phyloP scores from a whole-genome alignment of 2,797 vertebrate species.

The Cheirogaleus major region DNA sequence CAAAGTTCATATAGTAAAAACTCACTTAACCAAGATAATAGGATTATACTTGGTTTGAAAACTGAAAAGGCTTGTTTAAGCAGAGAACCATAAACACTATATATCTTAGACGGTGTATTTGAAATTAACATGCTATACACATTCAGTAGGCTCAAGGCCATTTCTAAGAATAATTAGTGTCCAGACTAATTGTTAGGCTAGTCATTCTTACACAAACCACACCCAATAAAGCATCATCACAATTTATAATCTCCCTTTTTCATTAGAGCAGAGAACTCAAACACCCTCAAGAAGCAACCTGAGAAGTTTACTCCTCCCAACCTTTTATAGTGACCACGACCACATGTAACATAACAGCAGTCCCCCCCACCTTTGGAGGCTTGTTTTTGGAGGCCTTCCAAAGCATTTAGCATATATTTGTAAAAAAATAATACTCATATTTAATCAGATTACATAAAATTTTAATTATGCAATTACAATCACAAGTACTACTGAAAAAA shows the following conservation, averaged over 20 bases:
- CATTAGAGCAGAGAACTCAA: not conserved
- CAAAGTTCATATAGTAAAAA: not conserved
- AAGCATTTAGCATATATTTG: not conserved
- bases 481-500: conserved; percentile 38
- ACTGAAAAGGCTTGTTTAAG: not conserved
- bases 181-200: not conserved
- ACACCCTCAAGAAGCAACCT: not conserved
- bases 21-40: not conserved
- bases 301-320: not conserved
- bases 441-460: conserved; percentile 14
- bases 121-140: not conserved
- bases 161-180: not conserved
- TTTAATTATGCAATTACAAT: conserved; percentile 15
- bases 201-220: not conserved
- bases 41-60: not conserved
- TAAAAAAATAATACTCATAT: not conserved
- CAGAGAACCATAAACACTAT: not conserved
- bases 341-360: not conserved
- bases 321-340: not conserved
- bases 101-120: not conserved
- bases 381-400: not conserved
- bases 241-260: not conserved
- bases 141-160: not conserved
- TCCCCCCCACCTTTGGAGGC: not conserved
- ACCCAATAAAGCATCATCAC: not conserved